Base-by-base conservation (phyloP, 2,888 invertebrate species). In the Seladonia tumulorum region DNA sequence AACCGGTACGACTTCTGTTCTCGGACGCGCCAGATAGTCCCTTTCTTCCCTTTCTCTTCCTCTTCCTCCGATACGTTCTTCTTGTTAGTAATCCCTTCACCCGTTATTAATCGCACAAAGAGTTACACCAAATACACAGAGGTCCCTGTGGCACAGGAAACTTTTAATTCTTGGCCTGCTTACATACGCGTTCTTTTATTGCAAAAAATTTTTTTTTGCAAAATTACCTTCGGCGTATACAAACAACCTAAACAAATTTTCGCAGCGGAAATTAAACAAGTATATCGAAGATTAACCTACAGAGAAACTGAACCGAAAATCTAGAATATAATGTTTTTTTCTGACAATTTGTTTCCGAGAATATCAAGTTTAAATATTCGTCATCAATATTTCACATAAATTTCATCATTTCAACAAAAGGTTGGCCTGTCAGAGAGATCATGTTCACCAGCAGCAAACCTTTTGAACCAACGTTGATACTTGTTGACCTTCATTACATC, bases 1-100 rank as follows among this genome's bases (percentile, higher is more conserved):
- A 87, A 87, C 87, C 87, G 87, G 87, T 87, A 87, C 81, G 75
- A 75, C 82, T 71, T 72, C 80, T 81, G 76, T 85, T 77, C 83
- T 76, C 71, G 57, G 57, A 79, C 81, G 73, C 70, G 70, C 71
- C 57, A 77, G 82, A 85, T 87, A 83, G 81, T 66, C 74, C 71
- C 72, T 79, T 70, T 73, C 63, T 66, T 25, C 29, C 47, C 70
- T 47, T 39, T 29, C 75, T 47, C 35, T 45, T 39, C 35, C 45
- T 79, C 70, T 57, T 45, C 78, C n/a, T 74, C 68, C 29, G 47
- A 10, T 60, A 35, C 77, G 66, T 76, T 76, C n/a, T 79, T 81
- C 79, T 79, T 73, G 42, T 70, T 83, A 71, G 42, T 81, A 60
- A 66, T 63, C 42, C 73, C 53, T 60, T 79, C 16, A 25, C 12